Base-by-base conservation (phyloP, 2,888 invertebrate species). In the Plusia festucae region DNA sequence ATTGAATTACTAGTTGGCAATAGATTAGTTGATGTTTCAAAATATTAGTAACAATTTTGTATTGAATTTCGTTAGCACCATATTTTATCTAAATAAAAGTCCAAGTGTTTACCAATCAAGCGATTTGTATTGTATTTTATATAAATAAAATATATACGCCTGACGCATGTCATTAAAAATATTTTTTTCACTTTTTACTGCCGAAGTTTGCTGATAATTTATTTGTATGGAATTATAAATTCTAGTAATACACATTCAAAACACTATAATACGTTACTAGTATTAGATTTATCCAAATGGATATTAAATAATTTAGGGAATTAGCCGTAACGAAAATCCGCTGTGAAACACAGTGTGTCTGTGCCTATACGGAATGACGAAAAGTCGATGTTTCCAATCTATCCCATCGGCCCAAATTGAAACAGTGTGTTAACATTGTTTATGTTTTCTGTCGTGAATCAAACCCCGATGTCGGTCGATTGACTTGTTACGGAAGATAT, bases 401-500 rank as follows among this genome's bases (percentile, higher is more conserved):
- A 73, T 68, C 70, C 60, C 64, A 63, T 61, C 70, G 78, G 64
- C 78, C 78, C 58, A 65, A 46, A 77, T 76, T 18, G 68, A 51
- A 51, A 53, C 78, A 68, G 49, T 68, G 56, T 74, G 76, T 65
- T 63, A 70, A 62, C 34, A 51, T 30, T 70, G 70, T 76, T 73
- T 72, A 72, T 56, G 44, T 65, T 75, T 60, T 60, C 59, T 60
- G 68, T 76, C 70, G 68, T 73, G 68, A 66, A 73, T 78, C 70
- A 68, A 70, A 70, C 65, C 59, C 54, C 74, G 58, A 73, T 76
- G 63, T 70, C 68, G 53, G 66, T 65, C 66, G 73, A 78, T 78
- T 76, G 79, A 73, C 65, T 73, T 65, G 70, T 78, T 73, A 73
- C 64, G 76, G 79, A 78, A 73, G 76, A 73, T 68, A 78, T 78